phyloP scores from a whole-genome alignment of 2,888 invertebrate genomes.

The Lagria hirta region DNA sequence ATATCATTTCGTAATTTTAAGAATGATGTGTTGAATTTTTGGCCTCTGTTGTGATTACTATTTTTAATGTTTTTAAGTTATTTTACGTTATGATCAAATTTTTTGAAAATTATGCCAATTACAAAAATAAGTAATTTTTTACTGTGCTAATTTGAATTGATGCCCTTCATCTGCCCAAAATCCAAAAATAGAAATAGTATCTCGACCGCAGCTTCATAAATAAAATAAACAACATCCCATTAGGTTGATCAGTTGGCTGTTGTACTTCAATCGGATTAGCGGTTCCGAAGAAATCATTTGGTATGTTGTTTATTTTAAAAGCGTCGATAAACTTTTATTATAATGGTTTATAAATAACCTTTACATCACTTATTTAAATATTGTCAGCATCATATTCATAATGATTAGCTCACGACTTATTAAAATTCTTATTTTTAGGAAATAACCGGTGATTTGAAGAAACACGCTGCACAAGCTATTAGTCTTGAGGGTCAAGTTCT shows the following conservation, averaged over 20 bases:
- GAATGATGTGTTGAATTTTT: slow-evolving; percentile 7
- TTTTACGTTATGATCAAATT: too few species aligned
- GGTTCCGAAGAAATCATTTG: slow-evolving; percentile 2
- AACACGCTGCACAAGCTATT: slow-evolving; percentile 67
- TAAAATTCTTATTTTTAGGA: slow-evolving; percentile 59
- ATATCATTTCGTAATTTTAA: slow-evolving; percentile 22
- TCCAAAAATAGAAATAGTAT: slow-evolving; percentile 17
- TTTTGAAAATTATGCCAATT: too few species aligned
- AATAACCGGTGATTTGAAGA: slow-evolving; percentile 68
- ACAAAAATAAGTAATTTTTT: too few species aligned
- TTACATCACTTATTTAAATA: slow-evolving; percentile 9
- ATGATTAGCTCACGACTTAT: slow-evolving; percentile 5
- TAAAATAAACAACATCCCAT: slow-evolving; percentile 21
- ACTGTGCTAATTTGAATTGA: too few species aligned
- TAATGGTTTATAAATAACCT: slow-evolving; percentile 6
- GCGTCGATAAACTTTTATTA: too few species aligned
- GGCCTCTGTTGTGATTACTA: neutral
- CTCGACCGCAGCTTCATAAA: slow-evolving; percentile 17
- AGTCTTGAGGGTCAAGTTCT: slow-evolving; percentile 65
- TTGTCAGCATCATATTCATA: too few species aligned
- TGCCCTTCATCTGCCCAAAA: slow-evolving; percentile 12
- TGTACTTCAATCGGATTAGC: too few species aligned
- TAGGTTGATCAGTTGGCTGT: slow-evolving; percentile 9
- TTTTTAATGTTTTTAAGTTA: too few species aligned
- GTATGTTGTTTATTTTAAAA: slow-evolving; percentile 3